Evolutionary conservation across 2,888 invertebrate genomes (phyloP), one percentile per base, ranked within the genome.

Genomic region (Galeopsomyia nigrocyanea): DNA sequence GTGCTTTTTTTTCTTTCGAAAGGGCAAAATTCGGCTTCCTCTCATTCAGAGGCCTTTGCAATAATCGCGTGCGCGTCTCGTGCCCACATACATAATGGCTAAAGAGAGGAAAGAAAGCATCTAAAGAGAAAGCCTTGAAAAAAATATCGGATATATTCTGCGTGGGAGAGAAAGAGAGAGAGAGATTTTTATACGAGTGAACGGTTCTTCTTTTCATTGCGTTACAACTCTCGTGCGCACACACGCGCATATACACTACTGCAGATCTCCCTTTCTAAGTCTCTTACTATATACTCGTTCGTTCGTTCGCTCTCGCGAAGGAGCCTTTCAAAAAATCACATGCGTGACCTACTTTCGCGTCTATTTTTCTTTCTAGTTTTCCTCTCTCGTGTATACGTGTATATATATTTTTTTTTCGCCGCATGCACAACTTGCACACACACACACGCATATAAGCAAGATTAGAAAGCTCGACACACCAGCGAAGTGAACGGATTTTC

Each of bases 61-160:
- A 73, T 73, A 73, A 73, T 73, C 73, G 65, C 46, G 49, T 1
- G 31, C n/a, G n/a, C 19, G 16, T 17, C 26, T 46, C 31, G 62
- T 19, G 57, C 13, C 13, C 57, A 19, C 51, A 68, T 62, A 66
- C 47, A 68, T 66, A 71, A 71, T 71, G 39, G 68, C 26, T 47
- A 21, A 22, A 26, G 39, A 55, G 39, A 55, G 60, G 53, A 47
- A 72, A 63, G 63, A 49, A 55, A 68, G 55, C 31, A 13, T n/a
- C 5, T 9, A 64, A 57, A 68, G 64, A 68, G 62, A 69, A 66
- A 73, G 73, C 73, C 73, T 73, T 73, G 73, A 73, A 73, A 70
- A 70, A 73, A 73, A 73, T 69, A 73, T 73, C 73, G 69, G 50
- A 31, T 71, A 62, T 50, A 68, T 73, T 73, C 65, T 57, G 60